Base-by-base conservation (phyloP, 2,888 invertebrate species). In the Mesoligia furuncula region DNA sequence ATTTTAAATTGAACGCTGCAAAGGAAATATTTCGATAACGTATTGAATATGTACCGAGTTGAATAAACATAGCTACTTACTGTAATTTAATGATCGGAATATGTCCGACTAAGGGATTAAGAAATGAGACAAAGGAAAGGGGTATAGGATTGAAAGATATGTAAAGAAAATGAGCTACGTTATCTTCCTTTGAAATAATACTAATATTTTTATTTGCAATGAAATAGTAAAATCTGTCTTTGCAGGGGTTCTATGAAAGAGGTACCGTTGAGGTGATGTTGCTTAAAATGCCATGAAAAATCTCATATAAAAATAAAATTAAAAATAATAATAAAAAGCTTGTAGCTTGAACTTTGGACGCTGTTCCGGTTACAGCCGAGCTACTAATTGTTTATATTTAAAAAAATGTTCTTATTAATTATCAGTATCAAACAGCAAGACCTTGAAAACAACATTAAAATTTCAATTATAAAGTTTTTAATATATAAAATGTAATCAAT, bases 401-500 rank as follows among this genome's bases (percentile, higher is more conserved):
- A 48, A 6, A 48, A 6, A 48, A 48, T 48, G 1, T 17, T 17
- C 4, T 20, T 48, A 48, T 7, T 48, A n/a, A 54, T 54, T 15
- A 27, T 27, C 13, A 61, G 17, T 61, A 61, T 61, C 4, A 31
- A 31, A 76, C 9, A 36, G 13, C 17, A 24, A 7, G 6, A 51
- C 17, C 31, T 27, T 31, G 6, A 8, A 31, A 65, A 15, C 24
- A 65, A 59, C 42, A 54, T 27, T 1, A 65, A 64, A 74, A 42
- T 36, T 66, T 42, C 15, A 57, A 59, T 54, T 75, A 65, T 20
- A 48, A 67, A 73, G 15, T 74, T 59, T 54, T 54, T 61, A 70
- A 70, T 66, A 70, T 66, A 65, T 69, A 79, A 84, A 85, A 83
- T 78, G 70, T 84, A 87, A 89, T 88, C 87, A 84, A 84, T 84